Conservation (phyloP, 2,888 invertebrate species). For the Xestia ashworthii region DNA sequence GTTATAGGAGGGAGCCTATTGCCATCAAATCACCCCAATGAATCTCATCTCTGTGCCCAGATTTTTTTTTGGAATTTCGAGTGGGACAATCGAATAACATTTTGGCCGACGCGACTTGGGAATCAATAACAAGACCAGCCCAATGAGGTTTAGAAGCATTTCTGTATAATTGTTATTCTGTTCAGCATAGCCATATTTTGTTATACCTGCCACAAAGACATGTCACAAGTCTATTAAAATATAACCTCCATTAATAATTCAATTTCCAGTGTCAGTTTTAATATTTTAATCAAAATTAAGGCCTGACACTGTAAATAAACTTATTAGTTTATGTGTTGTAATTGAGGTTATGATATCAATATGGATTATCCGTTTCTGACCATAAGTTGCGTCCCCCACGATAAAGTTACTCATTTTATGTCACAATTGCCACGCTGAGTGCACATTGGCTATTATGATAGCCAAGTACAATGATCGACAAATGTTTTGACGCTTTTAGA, state of each 20-base stretch:
- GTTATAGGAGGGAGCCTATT: background rate
- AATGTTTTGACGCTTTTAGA: background rate
- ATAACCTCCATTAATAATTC: constrained; percentile 8
- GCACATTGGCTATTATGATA: constrained; percentile 30
- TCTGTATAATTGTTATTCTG: background rate
- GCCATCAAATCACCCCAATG: background rate
- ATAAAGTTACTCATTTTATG: constrained; percentile 27
- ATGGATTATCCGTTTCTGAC: constrained; percentile 51
- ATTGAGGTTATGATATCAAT: constrained; percentile 54
- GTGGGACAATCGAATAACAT: background rate
- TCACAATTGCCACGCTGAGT: background rate
- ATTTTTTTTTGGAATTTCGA: no score
- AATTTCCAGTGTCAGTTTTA: constrained; percentile 26
- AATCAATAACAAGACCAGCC: no score
- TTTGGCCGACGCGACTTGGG: no score
- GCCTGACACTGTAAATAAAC: constrained; percentile 43
- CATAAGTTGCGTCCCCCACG: constrained; percentile 49
- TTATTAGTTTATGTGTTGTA: constrained; percentile 51
- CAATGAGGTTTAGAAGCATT: no score
- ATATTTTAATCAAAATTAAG: constrained; percentile 38
- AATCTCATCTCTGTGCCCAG: no score
- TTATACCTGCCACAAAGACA: constrained; percentile 17
- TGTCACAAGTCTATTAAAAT: constrained; percentile 39
- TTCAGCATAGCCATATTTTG: background rate
- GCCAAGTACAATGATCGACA: background rate